A percentile compares a stretch with the other conserved stretches of the same genome.
Conservation (phyloP, 2,888 invertebrate species). For the Andrena camellia region DNA sequence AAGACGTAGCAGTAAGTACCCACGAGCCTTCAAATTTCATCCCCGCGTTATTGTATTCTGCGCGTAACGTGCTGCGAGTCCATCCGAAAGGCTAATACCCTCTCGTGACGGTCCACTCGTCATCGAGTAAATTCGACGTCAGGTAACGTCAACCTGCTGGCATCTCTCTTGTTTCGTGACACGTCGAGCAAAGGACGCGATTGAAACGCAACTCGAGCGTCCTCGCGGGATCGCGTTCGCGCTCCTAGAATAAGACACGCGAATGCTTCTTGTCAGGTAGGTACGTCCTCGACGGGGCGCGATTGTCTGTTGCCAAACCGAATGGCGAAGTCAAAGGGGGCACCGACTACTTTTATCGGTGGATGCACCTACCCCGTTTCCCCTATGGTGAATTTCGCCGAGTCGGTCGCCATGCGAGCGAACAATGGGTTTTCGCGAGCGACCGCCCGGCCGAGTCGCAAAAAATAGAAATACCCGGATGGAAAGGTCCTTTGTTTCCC, state of each 20-base stretch:
- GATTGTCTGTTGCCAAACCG: slow-evolving; percentile 40
- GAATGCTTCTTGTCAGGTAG: neutral
- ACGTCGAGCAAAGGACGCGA: slow-evolving; percentile 23
- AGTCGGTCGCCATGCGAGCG: slow-evolving; percentile 47
- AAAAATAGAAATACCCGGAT: slow-evolving; percentile 60
- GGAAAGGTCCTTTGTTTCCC: slow-evolving; percentile 63
- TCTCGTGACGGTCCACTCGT: slow-evolving; percentile 25
- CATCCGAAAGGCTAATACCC: slow-evolving; percentile 7
- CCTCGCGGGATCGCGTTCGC: slow-evolving; percentile 6
- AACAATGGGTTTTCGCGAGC: slow-evolving; percentile 67
- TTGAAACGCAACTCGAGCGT: slow-evolving; percentile 21
- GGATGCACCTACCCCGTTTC: slow-evolving; percentile 42
- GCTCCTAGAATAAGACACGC: neutral
- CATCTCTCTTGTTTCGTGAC: slow-evolving; percentile 18
- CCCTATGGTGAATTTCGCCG: slow-evolving; percentile 59
- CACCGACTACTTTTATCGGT: slow-evolving; percentile 45
- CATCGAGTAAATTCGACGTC: slow-evolving; percentile 28
- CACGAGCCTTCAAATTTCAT: no score
- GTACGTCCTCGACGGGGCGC: slow-evolving; percentile 1
- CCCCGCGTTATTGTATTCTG: neutral
- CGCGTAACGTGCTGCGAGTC: slow-evolving; percentile 3
- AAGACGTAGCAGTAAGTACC: neutral
- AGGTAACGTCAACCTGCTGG: neutral
- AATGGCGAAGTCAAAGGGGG: slow-evolving; percentile 55
- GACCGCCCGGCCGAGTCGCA: slow-evolving; percentile 36